Percentiles rank a stretch among this genome's conserved stretches.
phyloP scores from a whole-genome alignment of 2,113 vertebrate species.

The Corythornis cristatus region DNA sequence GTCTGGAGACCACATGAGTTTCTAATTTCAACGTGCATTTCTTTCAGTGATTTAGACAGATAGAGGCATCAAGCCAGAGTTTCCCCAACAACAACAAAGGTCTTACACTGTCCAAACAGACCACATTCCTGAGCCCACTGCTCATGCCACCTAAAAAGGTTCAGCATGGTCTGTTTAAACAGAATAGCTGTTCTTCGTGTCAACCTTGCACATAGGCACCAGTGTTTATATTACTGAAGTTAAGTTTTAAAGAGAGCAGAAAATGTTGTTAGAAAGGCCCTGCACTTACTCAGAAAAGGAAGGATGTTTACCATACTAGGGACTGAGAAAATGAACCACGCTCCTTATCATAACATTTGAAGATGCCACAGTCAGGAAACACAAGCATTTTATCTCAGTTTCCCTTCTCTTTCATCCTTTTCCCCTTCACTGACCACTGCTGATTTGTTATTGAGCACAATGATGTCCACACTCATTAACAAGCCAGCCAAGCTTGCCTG shows the following conservation, averaged over 20 bases:
- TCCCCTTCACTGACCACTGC: neutral
- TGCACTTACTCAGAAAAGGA: neutral
- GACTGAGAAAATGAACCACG: neutral
- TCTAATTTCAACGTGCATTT: constrained; percentile 71
- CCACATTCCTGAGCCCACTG: constrained; percentile 47
- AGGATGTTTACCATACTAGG: neutral
- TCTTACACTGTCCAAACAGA: constrained; percentile 72
- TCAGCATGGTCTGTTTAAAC: constrained; percentile 29
- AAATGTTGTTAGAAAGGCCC: constrained; percentile 25
- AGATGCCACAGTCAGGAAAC: neutral
- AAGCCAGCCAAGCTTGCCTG: neutral
- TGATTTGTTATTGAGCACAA: neutral
- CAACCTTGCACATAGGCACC: neutral
- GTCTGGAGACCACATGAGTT: constrained; percentile 69
- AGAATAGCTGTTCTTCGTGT: constrained; percentile 34
- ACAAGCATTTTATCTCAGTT: neutral
- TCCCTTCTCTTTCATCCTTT: neutral
- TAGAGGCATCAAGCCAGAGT: constrained; percentile 70
- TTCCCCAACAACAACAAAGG: constrained; percentile 70
- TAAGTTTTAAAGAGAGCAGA: constrained; percentile 31
- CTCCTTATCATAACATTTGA: neutral
- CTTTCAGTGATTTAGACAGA: constrained; percentile 68
- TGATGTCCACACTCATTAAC: neutral
- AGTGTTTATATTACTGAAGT: constrained; percentile 30
- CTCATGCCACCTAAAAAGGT: constrained; percentile 59